Conservation (phyloP, 1,140 invertebrate genomes). For the Scaptomyza graminum region DNA sequence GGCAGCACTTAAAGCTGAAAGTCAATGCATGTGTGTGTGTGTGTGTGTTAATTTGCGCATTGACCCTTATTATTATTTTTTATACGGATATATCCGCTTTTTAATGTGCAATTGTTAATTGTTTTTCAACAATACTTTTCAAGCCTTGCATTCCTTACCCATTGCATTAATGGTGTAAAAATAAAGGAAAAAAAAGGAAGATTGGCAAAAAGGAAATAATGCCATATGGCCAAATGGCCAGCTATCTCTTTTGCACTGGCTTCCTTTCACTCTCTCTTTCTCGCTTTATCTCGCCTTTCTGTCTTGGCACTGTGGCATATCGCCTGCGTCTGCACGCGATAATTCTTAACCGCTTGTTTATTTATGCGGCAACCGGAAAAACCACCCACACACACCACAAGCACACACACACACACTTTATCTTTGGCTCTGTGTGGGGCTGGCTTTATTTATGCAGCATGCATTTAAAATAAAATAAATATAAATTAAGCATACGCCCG, state of each 20-base stretch:
- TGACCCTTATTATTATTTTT: conserved; percentile 16
- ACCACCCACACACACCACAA: conserved; percentile 36
- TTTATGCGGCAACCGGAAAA: conserved; percentile 74
- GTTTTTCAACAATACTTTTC: conserved; percentile 73
- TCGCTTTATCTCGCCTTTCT: not conserved
- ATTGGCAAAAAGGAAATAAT: conserved; percentile 50
- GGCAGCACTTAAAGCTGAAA: conserved; percentile 37
- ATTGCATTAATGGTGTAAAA: conserved; percentile 55
- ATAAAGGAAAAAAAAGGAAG: not conserved
- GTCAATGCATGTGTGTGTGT: not conserved
- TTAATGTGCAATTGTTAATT: conserved; percentile 74
- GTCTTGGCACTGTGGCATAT: conserved; percentile 25
- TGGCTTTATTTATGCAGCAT: conserved; percentile 77
- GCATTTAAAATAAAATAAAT: conserved; percentile 81
- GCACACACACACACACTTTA: conserved; percentile 18
- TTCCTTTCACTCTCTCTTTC: too few species aligned
- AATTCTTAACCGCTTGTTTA: conserved; percentile 80
- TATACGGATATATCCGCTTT: conserved; percentile 25
- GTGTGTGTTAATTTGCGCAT: conserved; percentile 50
- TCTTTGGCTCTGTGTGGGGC: conserved; percentile 23
- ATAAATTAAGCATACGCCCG: conserved; percentile 77
- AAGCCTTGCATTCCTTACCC: conserved; percentile 7
- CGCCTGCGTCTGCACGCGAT: conserved; percentile 49
- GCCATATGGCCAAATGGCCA: conserved; percentile 41
- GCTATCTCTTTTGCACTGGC: not conserved